These are phyloP conservation scores for Papilio polytes DNA, from an alignment of 1,140 invertebrate genomes.

Conservation along the genomic window DNA sequence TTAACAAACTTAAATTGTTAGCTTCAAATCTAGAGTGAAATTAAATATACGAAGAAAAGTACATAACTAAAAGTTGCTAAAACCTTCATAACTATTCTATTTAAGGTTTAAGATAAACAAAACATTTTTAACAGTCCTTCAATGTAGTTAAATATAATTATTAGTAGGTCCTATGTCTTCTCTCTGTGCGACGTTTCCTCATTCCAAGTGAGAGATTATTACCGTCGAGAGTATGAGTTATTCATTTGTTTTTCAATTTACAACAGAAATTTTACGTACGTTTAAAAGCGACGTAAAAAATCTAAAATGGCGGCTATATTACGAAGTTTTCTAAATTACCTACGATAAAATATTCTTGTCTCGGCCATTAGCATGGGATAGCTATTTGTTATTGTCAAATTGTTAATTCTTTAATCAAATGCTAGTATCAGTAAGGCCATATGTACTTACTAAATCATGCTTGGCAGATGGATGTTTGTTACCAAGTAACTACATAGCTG, in stretches of 20 bases:
- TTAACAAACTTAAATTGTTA: not conserved
- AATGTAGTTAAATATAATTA: no score
- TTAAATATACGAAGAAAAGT: no score
- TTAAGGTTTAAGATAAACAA: no score
- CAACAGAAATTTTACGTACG: not conserved
- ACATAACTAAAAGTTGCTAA: no score
- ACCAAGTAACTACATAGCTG: no score
- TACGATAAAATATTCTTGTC: not conserved
- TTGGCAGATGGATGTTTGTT: not conserved
- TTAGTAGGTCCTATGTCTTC: no score
- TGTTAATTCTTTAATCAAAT: not conserved
- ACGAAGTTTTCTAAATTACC: not conserved
- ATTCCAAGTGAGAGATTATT: no score
- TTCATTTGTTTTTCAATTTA: not conserved
- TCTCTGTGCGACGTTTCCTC: no score
- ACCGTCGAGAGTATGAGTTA: no score
- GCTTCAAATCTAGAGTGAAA: no score
- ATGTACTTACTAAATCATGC: not conserved
- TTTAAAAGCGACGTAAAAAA: not conserved
- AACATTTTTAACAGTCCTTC: no score
- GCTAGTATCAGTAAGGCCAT: not conserved
- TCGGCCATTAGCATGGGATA: not conserved
- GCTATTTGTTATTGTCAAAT: not conserved
- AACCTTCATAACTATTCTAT: no score
- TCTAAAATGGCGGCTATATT: not conserved